phyloP scores from a whole-genome alignment of 2,113 vertebrate species.

The Lasiurus cinereus region DNA sequence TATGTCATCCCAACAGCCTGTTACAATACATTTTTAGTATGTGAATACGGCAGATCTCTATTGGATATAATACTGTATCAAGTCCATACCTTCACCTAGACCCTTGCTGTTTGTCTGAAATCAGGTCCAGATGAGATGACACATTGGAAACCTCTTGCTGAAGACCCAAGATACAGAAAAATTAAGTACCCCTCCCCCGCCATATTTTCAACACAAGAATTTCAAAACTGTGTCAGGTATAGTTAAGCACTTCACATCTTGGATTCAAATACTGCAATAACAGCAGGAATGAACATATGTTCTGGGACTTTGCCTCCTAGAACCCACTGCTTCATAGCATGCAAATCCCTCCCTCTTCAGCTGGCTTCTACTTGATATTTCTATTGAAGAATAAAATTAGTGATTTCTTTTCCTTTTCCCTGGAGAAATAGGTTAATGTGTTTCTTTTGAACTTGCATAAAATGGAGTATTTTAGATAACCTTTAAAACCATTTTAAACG shows the following conservation, averaged over 20 bases:
- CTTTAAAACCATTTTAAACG: conserved; percentile 8
- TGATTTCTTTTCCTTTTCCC: background rate
- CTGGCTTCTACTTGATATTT: conserved; percentile 10
- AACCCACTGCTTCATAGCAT: background rate
- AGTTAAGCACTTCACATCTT: background rate
- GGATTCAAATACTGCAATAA: background rate
- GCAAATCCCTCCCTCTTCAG: background rate
- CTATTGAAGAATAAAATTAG: conserved; percentile 32
- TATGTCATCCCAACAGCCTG: background rate
- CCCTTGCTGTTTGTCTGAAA: background rate
- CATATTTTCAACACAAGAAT: background rate
- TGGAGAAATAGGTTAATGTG: background rate
- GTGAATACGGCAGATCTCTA: background rate
- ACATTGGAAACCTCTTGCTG: background rate
- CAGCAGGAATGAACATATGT: conserved; percentile 27
- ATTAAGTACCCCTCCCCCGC: background rate
- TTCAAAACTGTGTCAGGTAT: background rate
- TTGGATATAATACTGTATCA: background rate
- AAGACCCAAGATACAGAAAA: conserved; percentile 44
- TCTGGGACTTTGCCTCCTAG: background rate
- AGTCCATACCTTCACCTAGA: background rate
- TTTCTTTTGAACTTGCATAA: conserved; percentile 37
- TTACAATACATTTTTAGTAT: background rate
- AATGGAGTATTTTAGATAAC: conserved; percentile 31
- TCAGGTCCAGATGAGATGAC: background rate